Evolutionary conservation across 92 coral and sea anemone species (phyloP).

Genomic region (Phymanthus crucifer): DNA sequence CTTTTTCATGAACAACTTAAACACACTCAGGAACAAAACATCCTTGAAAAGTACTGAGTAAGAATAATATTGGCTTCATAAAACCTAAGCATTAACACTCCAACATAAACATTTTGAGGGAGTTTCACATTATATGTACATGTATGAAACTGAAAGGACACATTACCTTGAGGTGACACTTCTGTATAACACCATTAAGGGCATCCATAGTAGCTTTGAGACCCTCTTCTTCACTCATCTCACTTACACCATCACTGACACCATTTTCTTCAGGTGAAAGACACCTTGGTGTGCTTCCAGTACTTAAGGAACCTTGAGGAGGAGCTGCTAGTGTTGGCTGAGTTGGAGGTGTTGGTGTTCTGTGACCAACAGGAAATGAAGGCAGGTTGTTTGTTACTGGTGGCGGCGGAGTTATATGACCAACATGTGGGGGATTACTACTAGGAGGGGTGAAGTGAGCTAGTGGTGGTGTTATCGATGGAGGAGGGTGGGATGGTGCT

Average conservation of each 20-base stretch:
- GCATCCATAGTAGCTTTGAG: constrained; percentile 92
- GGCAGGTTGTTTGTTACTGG: constrained; percentile 22
- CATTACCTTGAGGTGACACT: constrained; percentile 63
- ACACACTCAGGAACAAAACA: too few species aligned
- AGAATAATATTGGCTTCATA: too few species aligned
- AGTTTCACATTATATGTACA: background rate
- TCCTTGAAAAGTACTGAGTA: too few species aligned
- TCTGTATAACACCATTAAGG: constrained; percentile 86
- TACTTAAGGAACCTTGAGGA: constrained; percentile 55
- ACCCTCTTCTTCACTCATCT: constrained; percentile 76
- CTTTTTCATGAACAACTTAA: too few species aligned
- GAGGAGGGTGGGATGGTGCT: background rate
- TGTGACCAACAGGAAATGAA: constrained; percentile 38
- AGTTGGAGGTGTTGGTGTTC: constrained; percentile 47
- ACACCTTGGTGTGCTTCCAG: constrained; percentile 87
- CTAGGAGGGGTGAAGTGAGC: constrained; percentile 52
- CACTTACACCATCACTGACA: constrained; percentile 40
- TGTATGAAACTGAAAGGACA: constrained; percentile 15
- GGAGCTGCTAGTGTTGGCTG: constrained; percentile 20
- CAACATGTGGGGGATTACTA: constrained; percentile 24
- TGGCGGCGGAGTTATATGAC: constrained; percentile 56
- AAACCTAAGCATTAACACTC: too few species aligned
- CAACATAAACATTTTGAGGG: background rate
- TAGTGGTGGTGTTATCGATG: constrained; percentile 9
- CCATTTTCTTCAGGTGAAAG: constrained; percentile 69